Base-by-base conservation (phyloP, 2,888 invertebrate genomes). In the Apamea crenata region DNA sequence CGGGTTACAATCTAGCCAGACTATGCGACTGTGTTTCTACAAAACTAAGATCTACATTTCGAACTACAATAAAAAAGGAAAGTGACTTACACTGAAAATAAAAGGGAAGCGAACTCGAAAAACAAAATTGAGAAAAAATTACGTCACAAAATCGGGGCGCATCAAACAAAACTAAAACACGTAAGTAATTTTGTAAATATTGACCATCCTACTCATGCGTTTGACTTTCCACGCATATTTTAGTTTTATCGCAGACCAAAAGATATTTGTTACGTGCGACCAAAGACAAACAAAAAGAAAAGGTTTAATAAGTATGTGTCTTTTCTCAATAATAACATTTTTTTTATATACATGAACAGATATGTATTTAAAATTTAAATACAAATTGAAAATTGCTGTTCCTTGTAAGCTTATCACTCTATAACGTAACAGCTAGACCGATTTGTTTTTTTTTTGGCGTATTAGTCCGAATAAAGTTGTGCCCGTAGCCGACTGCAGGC, bases 1-100 rank as follows among this genome's bases (percentile, higher is more conserved):
- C 14, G 8, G 29, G 21, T 47, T 47, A 50, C 14, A 32, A 50
- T 29, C 44, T 44, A 32, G 8, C 72, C 21, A 77, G 29, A 29
- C 16, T 47, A 6, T 4, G 16, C 25, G 50, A 16, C 14, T 32
- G 36, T 21, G 25, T 50, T 59, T 44, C 10, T 36, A 71, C 25
- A 21, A 66, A 56, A 70, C 61, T 84, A 84, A 1, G 1, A 36
- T 71, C 65, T 61, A 74, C 36, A n/a, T 32, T 16, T 50, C 50
- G 0, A 84, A 70, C 53, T 81, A 81, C 65, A n/a, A 66, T 68
- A 44, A 47, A 68, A 74, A 61, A 40, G 0, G 44, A 81, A 82
- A 74, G 14, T 18, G 29, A 83, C 85, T 83, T 83, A 83, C 82
- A 56, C 25, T 25, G 25, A 36, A 47, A 81, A n/a, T 21, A 67